Percentiles rank a stretch among this genome's conserved stretches.
Conservation (phyloP, 92 coral and sea anemone genomes). For the Actinernus sp. region DNA sequence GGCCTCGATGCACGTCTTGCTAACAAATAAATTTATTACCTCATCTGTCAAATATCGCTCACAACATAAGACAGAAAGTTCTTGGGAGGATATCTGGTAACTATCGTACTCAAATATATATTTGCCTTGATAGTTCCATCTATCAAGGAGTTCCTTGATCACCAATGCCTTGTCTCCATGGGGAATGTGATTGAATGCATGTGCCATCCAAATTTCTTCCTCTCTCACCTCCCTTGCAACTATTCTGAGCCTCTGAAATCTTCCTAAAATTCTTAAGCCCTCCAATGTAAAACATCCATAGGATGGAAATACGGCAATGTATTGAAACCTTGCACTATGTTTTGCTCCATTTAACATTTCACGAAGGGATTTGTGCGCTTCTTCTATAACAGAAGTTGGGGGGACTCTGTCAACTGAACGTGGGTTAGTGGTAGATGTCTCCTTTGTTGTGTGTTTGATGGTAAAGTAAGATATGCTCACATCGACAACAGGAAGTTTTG, state of each 20-base stretch:
- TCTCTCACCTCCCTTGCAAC: conserved; percentile 17
- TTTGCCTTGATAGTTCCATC: conserved; percentile 1
- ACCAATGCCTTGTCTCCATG: conserved; percentile 3
- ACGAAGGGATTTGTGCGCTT: conserved; percentile 3
- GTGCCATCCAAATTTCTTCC: conserved; percentile 29
- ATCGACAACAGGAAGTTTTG: conserved; percentile 12
- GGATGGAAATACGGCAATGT: conserved; percentile 2
- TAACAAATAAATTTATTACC: conserved; percentile 13
- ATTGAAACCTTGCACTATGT: neutral
- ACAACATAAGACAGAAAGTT: conserved; percentile 11
- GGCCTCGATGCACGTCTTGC: conserved; percentile 10
- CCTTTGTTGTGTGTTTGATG: conserved; percentile 2
- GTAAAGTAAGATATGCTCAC: neutral
- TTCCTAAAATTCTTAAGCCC: conserved; percentile 21
- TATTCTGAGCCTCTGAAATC: conserved; percentile 18
- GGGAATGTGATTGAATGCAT: conserved; percentile 7
- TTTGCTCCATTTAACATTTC: conserved; percentile 1
- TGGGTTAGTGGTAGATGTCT: conserved; percentile 1
- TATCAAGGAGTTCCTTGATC: conserved; percentile 13
- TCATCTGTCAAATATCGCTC: conserved; percentile 36
- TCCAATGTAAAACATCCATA: conserved; percentile 30
- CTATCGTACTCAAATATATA: conserved; percentile 3
- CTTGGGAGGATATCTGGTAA: conserved; percentile 25
- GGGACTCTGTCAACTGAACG: conserved; percentile 11
- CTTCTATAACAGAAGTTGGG: conserved; percentile 11